phyloP scores from a whole-genome alignment of 2,797 vertebrate species.

The Typhlichthys subterraneus region DNA sequence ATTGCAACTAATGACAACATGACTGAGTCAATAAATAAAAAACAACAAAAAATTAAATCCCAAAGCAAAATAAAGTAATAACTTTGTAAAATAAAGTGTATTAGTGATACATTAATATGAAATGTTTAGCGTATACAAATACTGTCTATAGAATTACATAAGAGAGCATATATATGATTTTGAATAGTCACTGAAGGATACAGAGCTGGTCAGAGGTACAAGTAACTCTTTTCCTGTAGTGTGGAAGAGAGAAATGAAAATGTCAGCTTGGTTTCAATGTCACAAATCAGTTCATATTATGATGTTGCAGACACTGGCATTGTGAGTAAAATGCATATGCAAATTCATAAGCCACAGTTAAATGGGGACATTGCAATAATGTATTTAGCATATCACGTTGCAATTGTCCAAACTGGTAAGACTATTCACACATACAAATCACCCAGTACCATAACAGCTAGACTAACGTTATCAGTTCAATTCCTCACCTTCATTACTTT shows the following conservation, averaged over 20 bases:
- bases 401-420: not conserved
- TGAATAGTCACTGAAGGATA: constrained; percentile 80
- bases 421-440: not conserved
- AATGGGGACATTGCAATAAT: too few relatives aligned
- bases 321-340: too few relatives aligned
- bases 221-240: constrained; percentile 89
- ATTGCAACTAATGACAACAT: too few relatives aligned
- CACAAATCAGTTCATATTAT: not conserved
- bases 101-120: not conserved
- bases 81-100: too few relatives aligned
- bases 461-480: not conserved
- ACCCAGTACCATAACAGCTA: too few relatives aligned
- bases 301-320: too few relatives aligned
- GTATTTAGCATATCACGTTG: not conserved
- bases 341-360: too few relatives aligned
- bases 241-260: constrained; percentile 9
- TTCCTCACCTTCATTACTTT: constrained; percentile 84
- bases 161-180: not conserved
- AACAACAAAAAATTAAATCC: too few relatives aligned
- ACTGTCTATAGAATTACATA: not conserved
- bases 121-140: not conserved
- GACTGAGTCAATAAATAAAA: too few relatives aligned
- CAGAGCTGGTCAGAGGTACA: constrained; percentile 93
- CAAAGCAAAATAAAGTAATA: not conserved
- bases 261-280: not conserved